Evolutionary conservation across 2,888 invertebrate genomes (phyloP).

Genomic region (Tribolium freemani): DNA sequence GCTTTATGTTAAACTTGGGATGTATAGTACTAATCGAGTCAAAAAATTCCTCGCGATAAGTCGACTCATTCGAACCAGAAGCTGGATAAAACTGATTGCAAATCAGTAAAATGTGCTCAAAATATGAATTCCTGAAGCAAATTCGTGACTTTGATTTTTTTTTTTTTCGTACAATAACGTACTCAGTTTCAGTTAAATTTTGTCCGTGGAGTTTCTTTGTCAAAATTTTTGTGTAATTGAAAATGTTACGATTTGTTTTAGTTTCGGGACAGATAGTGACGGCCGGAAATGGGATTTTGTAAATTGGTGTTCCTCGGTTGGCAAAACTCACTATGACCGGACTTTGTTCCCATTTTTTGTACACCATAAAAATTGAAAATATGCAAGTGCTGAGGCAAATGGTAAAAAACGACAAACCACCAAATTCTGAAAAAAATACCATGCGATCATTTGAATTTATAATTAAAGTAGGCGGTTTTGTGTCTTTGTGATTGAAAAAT

Average conservation of each 20-base stretch:
- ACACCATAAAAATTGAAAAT: conserved; percentile 73
- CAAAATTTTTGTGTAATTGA: conserved; percentile 37
- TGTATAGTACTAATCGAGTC: conserved; percentile 24
- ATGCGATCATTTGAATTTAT: too few relatives aligned
- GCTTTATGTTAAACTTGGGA: conserved; percentile 37
- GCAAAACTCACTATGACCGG: conserved; percentile 82
- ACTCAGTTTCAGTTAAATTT: conserved; percentile 25
- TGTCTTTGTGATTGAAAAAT: too few relatives aligned
- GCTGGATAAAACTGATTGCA: not conserved
- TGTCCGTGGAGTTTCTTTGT: conserved; percentile 4
- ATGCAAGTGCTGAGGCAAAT: conserved; percentile 70
- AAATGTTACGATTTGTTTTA: conserved; percentile 29
- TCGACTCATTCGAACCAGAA: not conserved
- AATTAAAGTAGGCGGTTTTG: too few relatives aligned
- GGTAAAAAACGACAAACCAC: conserved; percentile 69
- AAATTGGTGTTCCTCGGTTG: conserved; percentile 76
- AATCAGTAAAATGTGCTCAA: not conserved
- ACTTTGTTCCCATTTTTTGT: conserved; percentile 78
- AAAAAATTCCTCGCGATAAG: conserved; percentile 5
- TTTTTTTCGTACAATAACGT: not conserved
- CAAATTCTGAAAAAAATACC: conserved; percentile 70
- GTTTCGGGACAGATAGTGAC: conserved; percentile 53
- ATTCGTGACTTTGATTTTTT: not conserved
- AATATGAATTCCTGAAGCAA: not conserved
- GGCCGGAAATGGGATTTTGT: conserved; percentile 69